Evolutionary conservation across 2,113 vertebrate species (phyloP).

Genomic region (Benitochromis conjunctus): DNA sequence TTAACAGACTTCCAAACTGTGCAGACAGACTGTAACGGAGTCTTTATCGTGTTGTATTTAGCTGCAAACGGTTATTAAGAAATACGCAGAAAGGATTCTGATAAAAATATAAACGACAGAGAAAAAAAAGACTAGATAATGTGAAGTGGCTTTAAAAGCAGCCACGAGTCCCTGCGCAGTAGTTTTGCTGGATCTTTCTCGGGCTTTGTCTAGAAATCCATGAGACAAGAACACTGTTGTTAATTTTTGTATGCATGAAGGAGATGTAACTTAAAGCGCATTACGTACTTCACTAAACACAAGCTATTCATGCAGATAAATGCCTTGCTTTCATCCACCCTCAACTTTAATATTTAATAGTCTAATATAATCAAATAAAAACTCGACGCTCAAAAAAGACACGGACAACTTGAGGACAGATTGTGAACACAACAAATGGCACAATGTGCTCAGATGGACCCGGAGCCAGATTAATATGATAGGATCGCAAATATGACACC

Average conservation of each 20-base stretch:
- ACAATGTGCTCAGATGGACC: slow-evolving; percentile 69
- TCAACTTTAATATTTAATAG: slow-evolving; percentile 74
- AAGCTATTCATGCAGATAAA: slow-evolving; percentile 78
- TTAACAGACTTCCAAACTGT: neutral
- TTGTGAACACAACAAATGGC: slow-evolving; percentile 59
- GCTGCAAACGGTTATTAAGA: neutral
- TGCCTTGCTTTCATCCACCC: slow-evolving; percentile 72
- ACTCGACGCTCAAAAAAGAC: slow-evolving; percentile 37
- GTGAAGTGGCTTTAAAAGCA: slow-evolving; percentile 16
- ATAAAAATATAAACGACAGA: neutral
- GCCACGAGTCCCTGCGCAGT: neutral
- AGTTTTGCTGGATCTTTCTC: slow-evolving; percentile 19
- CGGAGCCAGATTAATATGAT: slow-evolving; percentile 71
- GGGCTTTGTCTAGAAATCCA: slow-evolving; percentile 38
- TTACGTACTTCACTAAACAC: slow-evolving; percentile 78
- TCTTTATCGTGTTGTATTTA: neutral
- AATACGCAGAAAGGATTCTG: neutral
- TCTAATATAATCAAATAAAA: slow-evolving; percentile 75
- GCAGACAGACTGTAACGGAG: neutral
- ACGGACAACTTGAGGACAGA: slow-evolving; percentile 62
- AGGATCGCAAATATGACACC: slow-evolving; percentile 73
- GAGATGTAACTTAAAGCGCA: slow-evolving; percentile 76
- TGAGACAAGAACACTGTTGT: slow-evolving; percentile 55
- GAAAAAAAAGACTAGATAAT: neutral
- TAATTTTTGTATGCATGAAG: slow-evolving; percentile 76